Evolutionary conservation across 35 echinoderm and acorn worm genomes (phyloP).

Genomic region (Lytechinus pictus): DNA sequence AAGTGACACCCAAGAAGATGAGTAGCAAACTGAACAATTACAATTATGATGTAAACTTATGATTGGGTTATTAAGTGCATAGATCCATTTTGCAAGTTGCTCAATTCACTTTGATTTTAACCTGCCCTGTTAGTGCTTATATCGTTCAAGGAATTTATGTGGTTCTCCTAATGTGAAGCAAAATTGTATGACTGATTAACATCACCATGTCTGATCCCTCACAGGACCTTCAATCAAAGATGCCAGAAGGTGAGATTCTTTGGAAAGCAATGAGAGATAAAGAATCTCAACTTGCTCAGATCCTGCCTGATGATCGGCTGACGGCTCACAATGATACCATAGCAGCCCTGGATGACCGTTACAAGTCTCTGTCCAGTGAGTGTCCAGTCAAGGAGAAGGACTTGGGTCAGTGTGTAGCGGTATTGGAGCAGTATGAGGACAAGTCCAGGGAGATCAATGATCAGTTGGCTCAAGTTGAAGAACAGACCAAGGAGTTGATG

Average conservation of each 20-base stretch:
- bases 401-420: not conserved
- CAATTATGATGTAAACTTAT: too few species aligned
- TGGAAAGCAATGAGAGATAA: not conserved
- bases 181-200: not conserved
- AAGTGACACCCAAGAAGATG: too few species aligned
- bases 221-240: not conserved
- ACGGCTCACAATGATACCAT: not conserved
- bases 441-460: not conserved
- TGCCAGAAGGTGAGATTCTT: not conserved
- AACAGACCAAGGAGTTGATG: not conserved
- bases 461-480: not conserved
- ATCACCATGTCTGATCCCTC: not conserved
- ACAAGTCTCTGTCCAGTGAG: not conserved
- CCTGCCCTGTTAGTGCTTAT: too few species aligned
- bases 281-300: not conserved
- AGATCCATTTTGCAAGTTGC: too few species aligned
- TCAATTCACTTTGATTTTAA: too few species aligned
- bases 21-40: too few species aligned
- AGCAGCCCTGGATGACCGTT: slow-evolving; percentile 23
- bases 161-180: too few species aligned
- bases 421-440: slow-evolving; percentile 20
- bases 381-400: slow-evolving; percentile 28
- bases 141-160: too few species aligned
- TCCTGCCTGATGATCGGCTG: slow-evolving; percentile 8
- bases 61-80: too few species aligned